Percentiles rank a stretch among this genome's conserved stretches.
phyloP scores from a whole-genome alignment of 2,113 vertebrate genomes.

The Paradisaea rubra region DNA sequence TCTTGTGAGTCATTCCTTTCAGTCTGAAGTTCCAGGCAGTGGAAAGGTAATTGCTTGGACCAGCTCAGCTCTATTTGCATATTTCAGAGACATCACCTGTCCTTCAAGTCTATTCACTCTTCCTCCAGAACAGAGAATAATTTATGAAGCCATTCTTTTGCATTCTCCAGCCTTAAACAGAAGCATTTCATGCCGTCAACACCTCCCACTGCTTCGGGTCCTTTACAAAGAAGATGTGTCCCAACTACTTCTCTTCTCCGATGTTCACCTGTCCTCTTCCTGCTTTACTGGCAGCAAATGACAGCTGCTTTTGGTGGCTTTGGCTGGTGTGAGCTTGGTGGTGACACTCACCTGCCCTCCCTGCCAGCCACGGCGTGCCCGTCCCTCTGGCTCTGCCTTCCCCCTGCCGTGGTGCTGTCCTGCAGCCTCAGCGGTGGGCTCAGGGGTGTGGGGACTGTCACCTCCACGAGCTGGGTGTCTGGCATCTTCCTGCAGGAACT shows the following conservation, averaged over 20 bases:
- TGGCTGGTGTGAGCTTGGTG: neutral
- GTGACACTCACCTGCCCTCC: neutral
- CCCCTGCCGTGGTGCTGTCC: fast-evolving
- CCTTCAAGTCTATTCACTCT: conserved; percentile 56
- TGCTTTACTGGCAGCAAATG: neutral
- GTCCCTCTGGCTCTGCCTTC: neutral
- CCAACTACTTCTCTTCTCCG: fast-evolving
- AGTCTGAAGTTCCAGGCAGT: conserved; percentile 49
- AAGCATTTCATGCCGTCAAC: neutral
- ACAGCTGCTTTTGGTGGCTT: neutral
- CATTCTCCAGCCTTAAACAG: neutral
- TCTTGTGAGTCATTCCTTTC: conserved; percentile 57
- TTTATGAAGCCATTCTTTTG: conserved; percentile 33
- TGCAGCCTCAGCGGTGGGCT: neutral
- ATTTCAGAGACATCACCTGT: conserved; percentile 66
- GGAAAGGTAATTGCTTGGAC: conserved; percentile 57
- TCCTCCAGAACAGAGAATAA: conserved; percentile 15
- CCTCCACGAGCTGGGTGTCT: neutral
- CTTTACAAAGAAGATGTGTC: neutral
- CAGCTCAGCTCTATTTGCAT: conserved; percentile 49
- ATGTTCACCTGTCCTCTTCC: neutral
- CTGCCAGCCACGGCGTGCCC: fast-evolving
- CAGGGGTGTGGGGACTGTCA: neutral
- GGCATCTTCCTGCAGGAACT: neutral
- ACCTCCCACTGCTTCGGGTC: neutral